phyloP scores from a whole-genome alignment of 2,113 vertebrate species.

The Cyprinodon tularosa region DNA sequence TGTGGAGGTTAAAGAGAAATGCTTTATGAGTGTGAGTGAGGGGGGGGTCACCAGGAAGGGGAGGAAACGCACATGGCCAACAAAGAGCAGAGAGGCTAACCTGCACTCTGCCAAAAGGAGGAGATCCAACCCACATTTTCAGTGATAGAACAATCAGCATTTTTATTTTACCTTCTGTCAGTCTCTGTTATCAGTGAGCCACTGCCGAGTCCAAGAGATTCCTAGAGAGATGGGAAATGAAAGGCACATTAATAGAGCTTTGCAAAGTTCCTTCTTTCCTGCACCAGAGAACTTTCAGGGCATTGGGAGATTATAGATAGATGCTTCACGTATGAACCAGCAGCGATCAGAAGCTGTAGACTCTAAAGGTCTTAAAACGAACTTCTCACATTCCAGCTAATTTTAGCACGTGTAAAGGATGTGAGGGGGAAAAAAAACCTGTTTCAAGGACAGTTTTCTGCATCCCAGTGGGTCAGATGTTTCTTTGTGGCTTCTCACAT shows the following conservation, averaged over 20 bases:
- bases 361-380: too few species aligned
- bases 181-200: conserved; percentile 87
- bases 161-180: conserved; percentile 88
- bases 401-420: neutral
- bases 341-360: neutral
- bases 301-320: neutral
- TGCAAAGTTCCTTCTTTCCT: neutral
- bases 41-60: conserved; percentile 60
- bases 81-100: conserved; percentile 12
- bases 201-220: conserved; percentile 90
- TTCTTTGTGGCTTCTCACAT: conserved; percentile 4
- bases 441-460: conserved; percentile 18
- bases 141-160: neutral
- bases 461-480: neutral
- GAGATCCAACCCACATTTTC: neutral
- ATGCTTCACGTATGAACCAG: neutral
- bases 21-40: conserved; percentile 33
- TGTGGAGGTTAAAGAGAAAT: conserved; percentile 37
- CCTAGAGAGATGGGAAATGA: conserved; percentile 74
- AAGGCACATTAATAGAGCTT: neutral
- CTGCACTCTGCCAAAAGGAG: neutral
- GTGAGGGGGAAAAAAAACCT: neutral
- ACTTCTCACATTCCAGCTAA: neutral
- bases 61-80: conserved; percentile 40
- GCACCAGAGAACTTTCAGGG: neutral